Evolutionary conservation across 2,888 invertebrate genomes (phyloP).

Genomic region (Drosophila incognita): DNA sequence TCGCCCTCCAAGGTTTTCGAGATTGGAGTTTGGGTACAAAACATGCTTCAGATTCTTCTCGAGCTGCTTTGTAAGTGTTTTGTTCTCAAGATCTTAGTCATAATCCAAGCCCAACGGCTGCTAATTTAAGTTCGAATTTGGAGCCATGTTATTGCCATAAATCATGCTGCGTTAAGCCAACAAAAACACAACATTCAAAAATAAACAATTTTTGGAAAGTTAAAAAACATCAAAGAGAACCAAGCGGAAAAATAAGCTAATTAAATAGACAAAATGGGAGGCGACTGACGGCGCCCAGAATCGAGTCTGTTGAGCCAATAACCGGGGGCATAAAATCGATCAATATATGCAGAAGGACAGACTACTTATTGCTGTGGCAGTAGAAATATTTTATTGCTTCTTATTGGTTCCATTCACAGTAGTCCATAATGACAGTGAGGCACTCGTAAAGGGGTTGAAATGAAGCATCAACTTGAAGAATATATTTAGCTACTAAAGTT

Average conservation of each 20-base stretch:
- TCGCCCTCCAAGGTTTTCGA: constrained; percentile 24
- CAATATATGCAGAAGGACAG: not conserved
- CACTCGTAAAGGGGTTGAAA: not conserved
- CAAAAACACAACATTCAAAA: constrained; percentile 26
- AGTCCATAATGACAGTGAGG: not conserved
- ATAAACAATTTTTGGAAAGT: constrained; percentile 67
- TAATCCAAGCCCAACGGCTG: constrained; percentile 34
- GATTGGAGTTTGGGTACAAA: constrained; percentile 17
- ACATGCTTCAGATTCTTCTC: constrained; percentile 22
- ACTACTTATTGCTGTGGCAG: not conserved
- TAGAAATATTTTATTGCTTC: too few species aligned
- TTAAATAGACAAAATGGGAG: constrained; percentile 41
- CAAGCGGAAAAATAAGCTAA: constrained; percentile 41
- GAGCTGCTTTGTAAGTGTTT: constrained; percentile 8
- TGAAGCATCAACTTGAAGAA: not conserved
- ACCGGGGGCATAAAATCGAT: constrained; percentile 1
- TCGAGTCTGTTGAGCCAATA: not conserved
- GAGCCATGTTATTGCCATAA: constrained; percentile 46
- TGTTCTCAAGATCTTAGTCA: constrained; percentile 36
- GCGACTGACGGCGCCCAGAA: constrained; percentile 44
- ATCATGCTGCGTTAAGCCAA: constrained; percentile 47
- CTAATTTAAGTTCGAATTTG: constrained; percentile 41
- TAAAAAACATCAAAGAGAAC: constrained; percentile 44
- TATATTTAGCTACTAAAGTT: not conserved
- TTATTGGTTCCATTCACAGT: not conserved